Evolutionary conservation across 1,140 invertebrate species (phyloP).

Genomic region (Gerris buenoi): DNA sequence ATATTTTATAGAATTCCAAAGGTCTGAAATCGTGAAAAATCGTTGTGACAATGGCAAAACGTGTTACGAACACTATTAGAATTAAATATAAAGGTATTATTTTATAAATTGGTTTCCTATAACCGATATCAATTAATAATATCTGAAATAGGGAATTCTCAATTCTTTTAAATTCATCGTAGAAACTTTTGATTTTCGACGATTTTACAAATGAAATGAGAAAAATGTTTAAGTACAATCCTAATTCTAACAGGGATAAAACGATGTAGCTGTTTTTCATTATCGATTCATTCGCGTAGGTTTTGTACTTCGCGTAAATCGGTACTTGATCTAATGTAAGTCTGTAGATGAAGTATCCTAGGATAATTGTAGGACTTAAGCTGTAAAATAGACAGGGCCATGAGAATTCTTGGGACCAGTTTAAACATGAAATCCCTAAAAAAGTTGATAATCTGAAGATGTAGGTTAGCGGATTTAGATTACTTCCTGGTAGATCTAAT

Average conservation of each 20-base stretch:
- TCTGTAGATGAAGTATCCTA: background rate
- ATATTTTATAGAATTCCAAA: background rate
- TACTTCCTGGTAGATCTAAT: background rate
- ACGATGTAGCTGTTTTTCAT: background rate
- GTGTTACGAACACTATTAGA: background rate
- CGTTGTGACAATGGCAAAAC: background rate
- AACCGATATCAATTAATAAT: background rate
- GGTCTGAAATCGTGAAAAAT: background rate
- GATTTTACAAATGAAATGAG: background rate
- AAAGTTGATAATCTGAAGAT: background rate
- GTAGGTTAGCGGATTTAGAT: background rate
- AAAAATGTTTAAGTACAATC: background rate
- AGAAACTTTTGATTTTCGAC: background rate
- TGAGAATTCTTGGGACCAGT: background rate
- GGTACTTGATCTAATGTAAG: background rate
- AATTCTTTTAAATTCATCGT: background rate
- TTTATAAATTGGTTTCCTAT: background rate
- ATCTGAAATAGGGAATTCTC: background rate
- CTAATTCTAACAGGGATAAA: background rate
- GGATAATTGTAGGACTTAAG: background rate
- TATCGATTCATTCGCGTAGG: background rate
- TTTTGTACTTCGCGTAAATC: background rate
- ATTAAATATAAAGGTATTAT: background rate
- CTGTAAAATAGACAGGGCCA: background rate
- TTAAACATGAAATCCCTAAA: background rate